Evolutionary conservation across 2,797 vertebrate species (phyloP), one percentile per base, ranked within the genome.

Genomic region (Parauchenoglanis ngamensis): DNA sequence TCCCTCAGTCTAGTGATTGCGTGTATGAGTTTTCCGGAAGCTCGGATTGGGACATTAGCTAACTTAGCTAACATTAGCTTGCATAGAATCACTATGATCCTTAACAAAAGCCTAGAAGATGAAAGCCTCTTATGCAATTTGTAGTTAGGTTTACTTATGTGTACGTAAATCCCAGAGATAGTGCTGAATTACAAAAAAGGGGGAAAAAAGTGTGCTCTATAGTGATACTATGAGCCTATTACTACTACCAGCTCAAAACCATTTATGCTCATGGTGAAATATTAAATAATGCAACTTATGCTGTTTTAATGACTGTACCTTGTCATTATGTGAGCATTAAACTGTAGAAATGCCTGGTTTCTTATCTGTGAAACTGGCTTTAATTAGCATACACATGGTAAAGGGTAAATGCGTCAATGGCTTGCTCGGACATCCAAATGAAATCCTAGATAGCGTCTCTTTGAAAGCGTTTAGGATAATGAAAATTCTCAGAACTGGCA

Each of bases 371-470:
- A 57, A 78, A 57, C 28, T 44, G 78, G 23, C 21, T 63, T 35
- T n/a, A 81, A 81, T 63, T 63, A 81, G 86, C 63, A 68, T 7
- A 54, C 21, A 52, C 83, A 79, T 54, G 61, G 52, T 73, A 84
- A 49, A 89, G 68, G 46, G 49, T 77, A 83, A n/a, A 85, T 76
- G 49, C 57, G 40, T 83, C 85, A 83, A 40, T 17, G 31, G 54
- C 65, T 89, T 70, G n/a, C n/a, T 67, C 44, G 54, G 75, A 79
- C 75, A 72, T 70, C n/a, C 85, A 78, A 25, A 88, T 17, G 35
- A 63, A 81, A 56, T 15, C 21, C 28, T 57, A 6, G 54, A 28
- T 40, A 79, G 28, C 1, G 0, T 57, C 54, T 59, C 54, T 40
- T 13, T 59, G 5, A 40, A 80, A 81, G 57, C 23, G 63, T 63